These are phyloP conservation scores for Cephalopholis sonnerati DNA, from an alignment of 2,113 vertebrate species.

Conservation along the genomic window DNA sequence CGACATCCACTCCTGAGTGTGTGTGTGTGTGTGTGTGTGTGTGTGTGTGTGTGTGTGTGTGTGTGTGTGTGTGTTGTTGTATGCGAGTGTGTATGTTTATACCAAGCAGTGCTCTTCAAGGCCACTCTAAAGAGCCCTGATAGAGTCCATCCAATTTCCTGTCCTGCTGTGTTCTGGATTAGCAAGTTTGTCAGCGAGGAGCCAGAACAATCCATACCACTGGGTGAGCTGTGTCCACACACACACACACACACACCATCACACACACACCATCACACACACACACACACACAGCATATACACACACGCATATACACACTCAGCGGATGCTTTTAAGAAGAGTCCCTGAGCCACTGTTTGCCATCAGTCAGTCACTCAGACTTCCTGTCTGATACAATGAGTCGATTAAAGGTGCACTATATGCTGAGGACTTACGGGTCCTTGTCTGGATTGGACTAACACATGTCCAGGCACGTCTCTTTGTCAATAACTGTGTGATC, in stretches of 20 bases:
- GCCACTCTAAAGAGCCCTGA: constrained; percentile 53
- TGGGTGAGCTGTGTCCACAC: constrained; percentile 7
- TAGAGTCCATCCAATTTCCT: constrained; percentile 62
- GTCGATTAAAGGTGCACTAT: constrained; percentile 65
- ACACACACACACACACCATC: constrained; percentile 13
- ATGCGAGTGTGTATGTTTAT: constrained; percentile 19
- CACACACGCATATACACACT: constrained; percentile 11
- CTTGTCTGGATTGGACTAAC: constrained; percentile 59
- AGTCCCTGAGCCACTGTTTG: constrained; percentile 18
- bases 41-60: constrained; percentile 28
- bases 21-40: constrained; percentile 40
- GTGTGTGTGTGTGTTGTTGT: constrained; percentile 43
- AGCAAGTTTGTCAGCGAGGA: constrained; percentile 55
- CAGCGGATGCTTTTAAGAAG: constrained; percentile 8
- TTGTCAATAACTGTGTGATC: constrained; percentile 53
- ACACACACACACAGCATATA: constrained; percentile 4
- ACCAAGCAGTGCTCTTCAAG: constrained; percentile 20
- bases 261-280: constrained; percentile 9
- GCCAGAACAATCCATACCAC: constrained; percentile 47
- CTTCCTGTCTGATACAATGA: constrained; percentile 18
- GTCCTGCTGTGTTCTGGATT: constrained; percentile 68
- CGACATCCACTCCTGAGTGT: constrained; percentile 46
- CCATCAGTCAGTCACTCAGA: constrained; percentile 37
- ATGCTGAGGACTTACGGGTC: constrained; percentile 43
- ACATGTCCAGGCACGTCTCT: constrained; percentile 52